A percentile compares a stretch with the other conserved stretches of the same genome.
phyloP scores from a whole-genome alignment of 2,797 vertebrate genomes.

The Sylvia borin region DNA sequence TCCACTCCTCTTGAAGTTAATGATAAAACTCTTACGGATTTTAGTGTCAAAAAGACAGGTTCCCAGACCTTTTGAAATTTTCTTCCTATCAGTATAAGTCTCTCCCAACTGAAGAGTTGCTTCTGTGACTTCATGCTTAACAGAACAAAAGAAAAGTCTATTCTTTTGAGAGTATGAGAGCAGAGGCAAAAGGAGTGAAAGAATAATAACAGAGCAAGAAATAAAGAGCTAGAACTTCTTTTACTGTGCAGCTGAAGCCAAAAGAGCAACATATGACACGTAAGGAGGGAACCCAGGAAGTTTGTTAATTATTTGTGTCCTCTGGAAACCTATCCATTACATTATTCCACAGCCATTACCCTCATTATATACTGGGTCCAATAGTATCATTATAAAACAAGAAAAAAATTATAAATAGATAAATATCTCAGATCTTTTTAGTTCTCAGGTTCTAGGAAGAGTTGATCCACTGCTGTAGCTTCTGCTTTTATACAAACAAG shows the following conservation, averaged over 20 bases:
- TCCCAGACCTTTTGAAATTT: conserved; percentile 17
- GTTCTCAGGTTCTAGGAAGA: neutral
- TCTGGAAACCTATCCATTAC: neutral
- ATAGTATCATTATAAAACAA: neutral
- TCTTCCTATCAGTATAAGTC: neutral
- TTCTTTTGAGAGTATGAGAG: neutral
- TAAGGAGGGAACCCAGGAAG: neutral
- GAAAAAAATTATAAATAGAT: neutral
- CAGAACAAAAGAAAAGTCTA: conserved; percentile 10
- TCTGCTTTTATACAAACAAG: neutral
- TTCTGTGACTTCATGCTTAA: conserved; percentile 19
- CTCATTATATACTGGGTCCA: neutral
- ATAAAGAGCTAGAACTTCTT: neutral
- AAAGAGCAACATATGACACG: neutral
- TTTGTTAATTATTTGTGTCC: neutral
- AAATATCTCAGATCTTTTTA: neutral
- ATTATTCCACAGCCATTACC: neutral
- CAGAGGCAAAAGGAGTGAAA: neutral
- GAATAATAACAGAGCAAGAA: conserved; percentile 12
- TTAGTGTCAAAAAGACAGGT: neutral
- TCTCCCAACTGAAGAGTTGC: neutral
- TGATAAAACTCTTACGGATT: neutral
- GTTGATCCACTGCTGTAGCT: neutral
- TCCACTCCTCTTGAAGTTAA: neutral
- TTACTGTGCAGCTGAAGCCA: neutral